phyloP scores from a whole-genome alignment of 2,797 vertebrate genomes.

The Artibeus jamaicensis region DNA sequence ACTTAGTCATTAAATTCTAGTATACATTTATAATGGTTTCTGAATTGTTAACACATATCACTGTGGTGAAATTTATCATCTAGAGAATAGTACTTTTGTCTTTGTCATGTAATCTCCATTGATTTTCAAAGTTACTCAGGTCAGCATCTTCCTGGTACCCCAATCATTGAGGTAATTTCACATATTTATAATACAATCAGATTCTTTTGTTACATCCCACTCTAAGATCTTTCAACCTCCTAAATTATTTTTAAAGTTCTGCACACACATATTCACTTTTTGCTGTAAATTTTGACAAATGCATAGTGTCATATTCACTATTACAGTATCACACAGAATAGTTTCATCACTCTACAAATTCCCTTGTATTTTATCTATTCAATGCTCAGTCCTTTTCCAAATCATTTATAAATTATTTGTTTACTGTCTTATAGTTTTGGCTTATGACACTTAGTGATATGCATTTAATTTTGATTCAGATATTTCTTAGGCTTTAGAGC shows the following conservation, averaged over 20 bases:
- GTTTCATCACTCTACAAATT: neutral
- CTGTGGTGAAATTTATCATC: neutral
- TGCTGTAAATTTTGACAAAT: conserved; percentile 3
- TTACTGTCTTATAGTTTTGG: neutral
- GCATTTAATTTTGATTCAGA: neutral
- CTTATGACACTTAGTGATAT: neutral
- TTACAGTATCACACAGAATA: neutral
- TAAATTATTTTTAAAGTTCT: neutral
- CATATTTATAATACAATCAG: neutral
- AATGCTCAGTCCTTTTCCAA: neutral
- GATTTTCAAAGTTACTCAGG: neutral
- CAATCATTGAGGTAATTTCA: neutral
- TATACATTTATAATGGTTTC: neutral
- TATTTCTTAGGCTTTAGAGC: neutral
- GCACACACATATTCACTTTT: neutral
- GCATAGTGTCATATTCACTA: neutral
- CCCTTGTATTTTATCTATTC: neutral
- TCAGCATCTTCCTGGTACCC: neutral
- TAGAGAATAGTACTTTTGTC: neutral
- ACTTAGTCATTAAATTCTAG: neutral
- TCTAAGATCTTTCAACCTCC: neutral
- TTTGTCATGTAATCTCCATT: neutral
- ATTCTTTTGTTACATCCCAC: neutral
- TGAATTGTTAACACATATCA: neutral
- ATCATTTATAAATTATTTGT: neutral